Evolutionary conservation across 2,113 vertebrate species (phyloP), one percentile per base, ranked within the genome.

Genomic region (Spea bombifrons): DNA sequence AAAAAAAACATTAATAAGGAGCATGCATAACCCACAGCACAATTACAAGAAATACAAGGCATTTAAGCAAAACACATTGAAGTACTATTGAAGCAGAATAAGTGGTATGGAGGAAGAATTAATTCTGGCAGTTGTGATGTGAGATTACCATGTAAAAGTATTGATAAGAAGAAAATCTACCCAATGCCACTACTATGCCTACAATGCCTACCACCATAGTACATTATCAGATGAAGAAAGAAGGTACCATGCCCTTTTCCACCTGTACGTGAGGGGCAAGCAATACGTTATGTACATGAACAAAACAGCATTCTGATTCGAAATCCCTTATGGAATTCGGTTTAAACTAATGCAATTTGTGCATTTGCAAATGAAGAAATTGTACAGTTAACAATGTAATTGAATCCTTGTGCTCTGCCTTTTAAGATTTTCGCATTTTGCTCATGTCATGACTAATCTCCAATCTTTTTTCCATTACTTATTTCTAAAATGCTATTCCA

Each of bases 371-470:
- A 59, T 12, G 12, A 30, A 59, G 55, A 59, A 59, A 59, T 9
- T 13, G 4, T 3, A 13, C 55, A 15, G 10, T 44, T 30, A 68
- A 68, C 17, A 68, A 15, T 15, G n/a, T 66, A 68, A 68, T 68
- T 68, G 66, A 68, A 68, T 68, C 66, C 66, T 68, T 15, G 8
- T 68, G 66, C 47, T 4, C 30, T 66, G 66, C 12, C 66, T 68
- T 46, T 43, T 5, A 4, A 68, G 66, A 47, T 68, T 68, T 68
- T 59, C 15, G 10, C 55, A 9, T 52, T 10, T 59, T 59, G 10
- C 55, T 13, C 15, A 8, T 59, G 9, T 5, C 55, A 12, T 13
- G 4, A 12, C 5, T 13, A 2, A 4, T 59, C 55, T 59, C 15
- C 10, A 9, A 13, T 59, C 50, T 52, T 59, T 5, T 59, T 13